A percentile compares a stretch with the other conserved stretches of the same genome.
Conservation (phyloP, 2,113 vertebrate genomes). For the Athene cunicularia region DNA sequence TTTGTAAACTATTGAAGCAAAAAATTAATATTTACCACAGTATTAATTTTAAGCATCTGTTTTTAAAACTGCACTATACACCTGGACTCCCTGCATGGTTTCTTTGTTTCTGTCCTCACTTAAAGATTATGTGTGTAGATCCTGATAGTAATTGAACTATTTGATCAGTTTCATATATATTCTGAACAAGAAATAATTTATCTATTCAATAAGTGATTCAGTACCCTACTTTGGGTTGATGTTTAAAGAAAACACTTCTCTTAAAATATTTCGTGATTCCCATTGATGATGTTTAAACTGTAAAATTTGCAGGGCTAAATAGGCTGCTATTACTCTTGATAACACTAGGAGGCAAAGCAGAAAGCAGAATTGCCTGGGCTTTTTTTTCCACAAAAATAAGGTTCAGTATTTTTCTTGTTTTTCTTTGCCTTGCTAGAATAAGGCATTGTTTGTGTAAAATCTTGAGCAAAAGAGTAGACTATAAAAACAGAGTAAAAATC, state of each 20-base stretch:
- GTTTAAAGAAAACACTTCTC: background rate
- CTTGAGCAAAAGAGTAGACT: background rate
- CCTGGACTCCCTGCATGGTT: background rate
- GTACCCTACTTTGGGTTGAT: background rate
- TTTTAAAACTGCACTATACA: background rate
- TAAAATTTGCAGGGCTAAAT: background rate
- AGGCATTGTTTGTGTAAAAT: background rate
- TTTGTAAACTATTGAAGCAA: background rate
- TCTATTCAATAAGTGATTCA: background rate
- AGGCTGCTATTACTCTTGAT: background rate
- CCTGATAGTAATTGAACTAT: background rate
- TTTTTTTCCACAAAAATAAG: background rate
- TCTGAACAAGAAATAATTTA: background rate
- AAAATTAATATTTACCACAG: background rate
- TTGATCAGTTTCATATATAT: background rate
- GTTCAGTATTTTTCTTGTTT: background rate
- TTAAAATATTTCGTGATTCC: background rate
- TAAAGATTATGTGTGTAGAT: background rate
- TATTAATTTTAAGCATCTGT: background rate
- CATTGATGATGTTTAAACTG: background rate
- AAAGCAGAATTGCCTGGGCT: background rate
- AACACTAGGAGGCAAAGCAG: background rate
- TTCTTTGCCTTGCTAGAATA: background rate
- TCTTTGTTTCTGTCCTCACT: background rate
- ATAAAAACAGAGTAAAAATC: background rate